These are phyloP conservation scores for Erynnis tages DNA, from an alignment of 2,888 invertebrate species.

Conservation along the genomic window DNA sequence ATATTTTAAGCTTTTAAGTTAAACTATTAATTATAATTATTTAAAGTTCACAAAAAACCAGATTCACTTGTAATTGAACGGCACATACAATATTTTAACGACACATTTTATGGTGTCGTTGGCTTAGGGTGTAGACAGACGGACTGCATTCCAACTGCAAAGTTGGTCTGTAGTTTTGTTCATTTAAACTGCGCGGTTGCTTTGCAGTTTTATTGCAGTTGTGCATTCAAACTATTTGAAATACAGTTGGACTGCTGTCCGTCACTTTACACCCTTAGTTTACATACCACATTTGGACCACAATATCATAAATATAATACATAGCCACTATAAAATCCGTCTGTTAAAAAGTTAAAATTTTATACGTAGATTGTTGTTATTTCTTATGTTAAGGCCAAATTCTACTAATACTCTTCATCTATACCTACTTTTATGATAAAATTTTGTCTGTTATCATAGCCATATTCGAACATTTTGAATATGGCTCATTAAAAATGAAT, in stretches of 20 bases:
- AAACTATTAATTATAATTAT: not conserved
- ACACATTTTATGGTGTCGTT: constrained; percentile 1
- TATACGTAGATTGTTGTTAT: constrained; percentile 4
- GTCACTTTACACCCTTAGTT: no score
- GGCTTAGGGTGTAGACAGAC: no score
- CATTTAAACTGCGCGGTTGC: no score
- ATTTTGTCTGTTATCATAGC: no score
- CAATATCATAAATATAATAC: not conserved
- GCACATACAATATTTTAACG: constrained; percentile 1
- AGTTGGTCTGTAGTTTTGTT: no score
- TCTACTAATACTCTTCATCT: not conserved
- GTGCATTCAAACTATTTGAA: no score
- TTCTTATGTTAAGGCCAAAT: not conserved
- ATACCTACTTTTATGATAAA: not conserved
- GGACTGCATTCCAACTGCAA: no score
- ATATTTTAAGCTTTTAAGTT: no score
- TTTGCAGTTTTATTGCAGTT: no score
- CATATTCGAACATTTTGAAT: no score
- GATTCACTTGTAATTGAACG: constrained; percentile 3
- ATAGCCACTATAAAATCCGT: constrained; percentile 12
- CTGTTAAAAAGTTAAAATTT: constrained; percentile 4
- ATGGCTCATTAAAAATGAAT: no score
- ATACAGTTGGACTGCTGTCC: no score
- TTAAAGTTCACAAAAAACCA: constrained; percentile 8
- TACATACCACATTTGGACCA: constrained; percentile 5